Evolutionary conservation across 2,797 vertebrate genomes (phyloP).

Genomic region (Coluber constrictor): DNA sequence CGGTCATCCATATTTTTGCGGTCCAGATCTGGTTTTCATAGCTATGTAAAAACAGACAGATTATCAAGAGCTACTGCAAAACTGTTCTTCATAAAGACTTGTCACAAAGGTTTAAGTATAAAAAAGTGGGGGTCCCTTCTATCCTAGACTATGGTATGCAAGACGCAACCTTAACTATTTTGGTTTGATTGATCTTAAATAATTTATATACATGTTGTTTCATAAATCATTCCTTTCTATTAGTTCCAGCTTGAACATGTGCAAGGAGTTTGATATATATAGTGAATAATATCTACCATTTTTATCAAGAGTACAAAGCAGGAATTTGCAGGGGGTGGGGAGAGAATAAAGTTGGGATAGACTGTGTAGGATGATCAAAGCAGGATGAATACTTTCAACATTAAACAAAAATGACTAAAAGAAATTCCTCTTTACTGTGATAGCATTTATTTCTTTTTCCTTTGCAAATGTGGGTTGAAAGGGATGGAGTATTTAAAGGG

Average conservation of each 20-base stretch:
- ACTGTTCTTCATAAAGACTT: neutral
- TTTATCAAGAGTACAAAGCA: slow-evolving; percentile 46
- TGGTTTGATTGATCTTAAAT: slow-evolving; percentile 20
- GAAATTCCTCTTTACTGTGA: slow-evolving; percentile 49
- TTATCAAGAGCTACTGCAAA: neutral
- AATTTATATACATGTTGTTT: slow-evolving; percentile 30
- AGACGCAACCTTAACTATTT: slow-evolving; percentile 13
- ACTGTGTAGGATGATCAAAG: slow-evolving; percentile 47
- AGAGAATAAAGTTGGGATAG: slow-evolving; percentile 18
- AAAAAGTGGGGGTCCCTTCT: neutral
- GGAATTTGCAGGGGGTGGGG: slow-evolving; percentile 10
- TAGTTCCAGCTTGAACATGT: slow-evolving; percentile 34
- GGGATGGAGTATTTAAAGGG: slow-evolving; percentile 16
- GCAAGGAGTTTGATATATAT: slow-evolving; percentile 27
- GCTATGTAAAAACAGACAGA: neutral
- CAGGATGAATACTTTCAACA: slow-evolving; percentile 38
- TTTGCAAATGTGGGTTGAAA: slow-evolving; percentile 23
- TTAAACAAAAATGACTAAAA: slow-evolving; percentile 44
- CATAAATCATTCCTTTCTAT: slow-evolving; percentile 35
- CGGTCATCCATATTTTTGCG: neutral
- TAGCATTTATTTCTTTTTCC: slow-evolving; percentile 42
- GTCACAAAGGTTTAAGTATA: neutral
- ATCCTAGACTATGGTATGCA: neutral
- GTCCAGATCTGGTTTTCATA: neutral
- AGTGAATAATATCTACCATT: slow-evolving; percentile 38